Evolutionary conservation across 2,888 invertebrate species (phyloP), one percentile per base, ranked within the genome.

Genomic region (Chymomyza amoena): DNA sequence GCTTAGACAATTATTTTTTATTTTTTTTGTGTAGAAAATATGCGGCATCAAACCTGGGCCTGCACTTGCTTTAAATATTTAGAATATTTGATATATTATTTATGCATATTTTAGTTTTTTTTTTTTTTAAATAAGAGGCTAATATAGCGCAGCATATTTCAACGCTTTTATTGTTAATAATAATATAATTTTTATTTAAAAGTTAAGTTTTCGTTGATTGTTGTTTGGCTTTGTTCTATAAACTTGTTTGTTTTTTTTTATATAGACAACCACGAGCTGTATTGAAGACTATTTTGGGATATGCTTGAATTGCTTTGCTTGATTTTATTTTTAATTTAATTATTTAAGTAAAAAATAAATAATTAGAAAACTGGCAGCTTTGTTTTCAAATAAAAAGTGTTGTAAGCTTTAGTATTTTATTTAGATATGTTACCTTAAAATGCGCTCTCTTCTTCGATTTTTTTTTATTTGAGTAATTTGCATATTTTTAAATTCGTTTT

Each of bases 221-320:
- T 80, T 87, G 87, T 80, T 87, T 87, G 84, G 84, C 84, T 70
- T 80, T 70, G 69, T 72, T 72, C 70, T 68, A 28, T 52, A 51
- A 16, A 25, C 32, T 54, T 16, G 54, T 57, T 50, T 56, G 52
- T 50, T 15, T 25, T 45, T 39, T 59, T 70, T 63, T 64, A 75
- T 73, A 65, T 87, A 88, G 87, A 84, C 84, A 84, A 84, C 84
- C 84, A 82, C 80, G 79, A 85, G 73, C 71, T 68, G 57, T 68
- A 76, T 69, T 77, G 88, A 85, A 85, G 84, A 84, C 88, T 87
- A 77, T 87, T 75, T 87, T 76, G 87, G 85, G 84, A 85, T 85
- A 85, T 85, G 84, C 81, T 85, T 85, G 88, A 88, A 76, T 85
- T 84, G 74, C 80, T 81, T 78, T 66, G 75, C 75, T 75, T 86